Percentiles rank a stretch among this genome's conserved stretches.
These are phyloP conservation scores for Desmodus rotundus DNA, from an alignment of 2,113 vertebrate genomes.

Conservation along the genomic window DNA sequence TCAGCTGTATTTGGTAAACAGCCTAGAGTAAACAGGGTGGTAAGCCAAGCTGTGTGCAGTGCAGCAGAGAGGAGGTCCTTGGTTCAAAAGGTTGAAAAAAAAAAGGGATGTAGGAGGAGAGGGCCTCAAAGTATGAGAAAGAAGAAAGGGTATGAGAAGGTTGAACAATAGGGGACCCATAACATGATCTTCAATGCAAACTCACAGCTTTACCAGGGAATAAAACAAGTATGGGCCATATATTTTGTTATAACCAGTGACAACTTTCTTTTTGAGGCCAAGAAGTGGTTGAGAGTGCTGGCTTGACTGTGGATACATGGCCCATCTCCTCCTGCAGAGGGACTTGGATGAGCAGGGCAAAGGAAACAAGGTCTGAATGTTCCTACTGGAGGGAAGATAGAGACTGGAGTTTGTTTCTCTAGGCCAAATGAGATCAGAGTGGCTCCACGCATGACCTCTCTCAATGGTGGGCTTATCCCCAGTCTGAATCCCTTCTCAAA, in stretches of 20 bases:
- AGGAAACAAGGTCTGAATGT: background rate
- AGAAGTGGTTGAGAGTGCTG: background rate
- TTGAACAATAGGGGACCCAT: fast-evolving
- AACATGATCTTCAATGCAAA: background rate
- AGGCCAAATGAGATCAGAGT: background rate
- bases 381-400: background rate
- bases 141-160: background rate
- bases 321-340: background rate
- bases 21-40: background rate
- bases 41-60: background rate
- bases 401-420: background rate
- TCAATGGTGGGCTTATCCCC: background rate
- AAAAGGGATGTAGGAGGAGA: background rate
- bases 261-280: background rate
- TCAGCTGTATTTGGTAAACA: background rate
- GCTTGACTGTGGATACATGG: background rate
- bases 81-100: background rate
- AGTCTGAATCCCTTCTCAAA: background rate
- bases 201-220: background rate
- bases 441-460: background rate
- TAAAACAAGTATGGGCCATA: background rate
- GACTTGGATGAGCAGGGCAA: background rate
- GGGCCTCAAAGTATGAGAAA: no score
- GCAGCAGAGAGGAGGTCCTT: background rate
- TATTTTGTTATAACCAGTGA: background rate